Conservation (phyloP, 1,140 invertebrate species). For the Drosophila asahinai region DNA sequence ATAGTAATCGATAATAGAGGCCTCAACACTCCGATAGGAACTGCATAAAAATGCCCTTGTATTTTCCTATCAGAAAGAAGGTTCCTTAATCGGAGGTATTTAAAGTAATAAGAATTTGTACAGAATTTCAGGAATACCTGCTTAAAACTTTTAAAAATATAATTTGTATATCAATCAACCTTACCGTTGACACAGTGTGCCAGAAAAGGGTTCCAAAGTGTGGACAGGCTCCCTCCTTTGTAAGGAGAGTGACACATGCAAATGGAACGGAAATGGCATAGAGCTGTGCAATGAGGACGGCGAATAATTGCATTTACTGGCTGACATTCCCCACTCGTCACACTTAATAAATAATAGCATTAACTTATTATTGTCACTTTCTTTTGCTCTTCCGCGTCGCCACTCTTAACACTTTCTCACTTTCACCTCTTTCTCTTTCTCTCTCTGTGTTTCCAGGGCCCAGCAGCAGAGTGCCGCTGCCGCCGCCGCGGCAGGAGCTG, state of each 20-base stretch:
- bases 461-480: constrained; percentile 87
- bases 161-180: not conserved
- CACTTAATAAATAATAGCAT: constrained; percentile 73
- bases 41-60: too few relatives aligned
- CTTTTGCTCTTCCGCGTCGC: constrained; percentile 38
- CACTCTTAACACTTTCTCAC: constrained; percentile 41
- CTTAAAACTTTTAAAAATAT: not conserved
- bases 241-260: constrained; percentile 37
- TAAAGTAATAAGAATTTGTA: not conserved
- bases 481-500: constrained; percentile 87
- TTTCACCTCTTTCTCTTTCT: constrained; percentile 28
- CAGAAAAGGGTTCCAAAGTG: not conserved
- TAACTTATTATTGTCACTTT: constrained; percentile 73
- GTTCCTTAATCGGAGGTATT: too few relatives aligned
- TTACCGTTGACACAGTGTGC: constrained; percentile 2
- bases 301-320: constrained; percentile 72
- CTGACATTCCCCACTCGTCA: constrained; percentile 36
- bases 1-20: too few relatives aligned
- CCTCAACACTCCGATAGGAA: too few relatives aligned
- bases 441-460: constrained; percentile 64
- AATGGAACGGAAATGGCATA: constrained; percentile 68
- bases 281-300: constrained; percentile 23
- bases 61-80: too few relatives aligned
- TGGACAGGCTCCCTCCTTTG: too few relatives aligned
- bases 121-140: too few relatives aligned